Base-by-base conservation (phyloP, 2,113 vertebrate genomes). In the Balaeniceps rex region DNA sequence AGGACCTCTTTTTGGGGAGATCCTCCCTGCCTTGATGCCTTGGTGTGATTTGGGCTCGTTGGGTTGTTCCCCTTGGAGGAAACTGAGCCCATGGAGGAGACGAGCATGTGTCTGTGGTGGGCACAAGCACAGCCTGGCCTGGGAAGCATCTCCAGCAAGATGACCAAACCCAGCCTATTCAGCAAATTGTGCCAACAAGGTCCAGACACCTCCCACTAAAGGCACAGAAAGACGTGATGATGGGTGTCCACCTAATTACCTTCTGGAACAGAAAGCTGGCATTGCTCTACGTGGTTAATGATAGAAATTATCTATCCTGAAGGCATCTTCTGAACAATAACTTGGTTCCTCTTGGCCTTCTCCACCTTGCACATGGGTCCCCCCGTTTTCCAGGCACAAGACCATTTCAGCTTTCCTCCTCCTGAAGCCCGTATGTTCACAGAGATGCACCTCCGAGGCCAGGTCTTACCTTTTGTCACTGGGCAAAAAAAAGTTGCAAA, bases 41-140 rank as follows among this genome's bases (percentile, higher is more conserved):
- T 72, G 4, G 2, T 4, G 31, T 10, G 0, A 11, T 70, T 40
- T 21, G 49, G 40, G 24, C 42, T 17, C 0, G 0, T 49, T 24
- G 42, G 29, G 38, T 58, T 40, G 22, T n/a, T 52, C 12, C 17
- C 44, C 49, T 63, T 49, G 42, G 64, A 88, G 68, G 57, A 83
- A 19, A 28, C 28, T 31, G 63, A 89, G 52, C 21, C 47, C 10
- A 3, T 23, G 60, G 51, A 75, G 66, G 51, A 57, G 25, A 24
- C 0, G 7, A 36, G 26, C 22, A 2, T 1, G 1, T 63, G 34
- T 19, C n/a, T 72, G 16, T 57, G 51, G 36, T 55, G 75, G 42
- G 46, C n/a, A 42, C n/a, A 68, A 64, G 14, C 8, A 3, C 24
- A 19, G 0, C 66, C 22, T 58, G 52, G 76, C 36, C 28, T 76